phyloP scores from a whole-genome alignment of 1,140 invertebrate species.

The Aethina tumida region DNA sequence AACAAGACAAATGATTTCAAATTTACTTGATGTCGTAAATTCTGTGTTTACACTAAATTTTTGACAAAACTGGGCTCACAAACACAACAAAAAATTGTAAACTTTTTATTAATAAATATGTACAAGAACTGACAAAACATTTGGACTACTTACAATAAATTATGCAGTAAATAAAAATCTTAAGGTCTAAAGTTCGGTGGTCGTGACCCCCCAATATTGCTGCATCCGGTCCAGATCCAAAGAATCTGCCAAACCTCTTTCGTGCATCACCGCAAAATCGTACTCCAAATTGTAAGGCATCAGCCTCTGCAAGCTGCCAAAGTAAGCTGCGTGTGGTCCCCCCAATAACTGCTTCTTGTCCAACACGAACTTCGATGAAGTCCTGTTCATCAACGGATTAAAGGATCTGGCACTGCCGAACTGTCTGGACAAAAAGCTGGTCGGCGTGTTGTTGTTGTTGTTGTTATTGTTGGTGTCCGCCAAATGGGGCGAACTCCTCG shows the following conservation, averaged over 20 bases:
- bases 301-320: slow-evolving; percentile 68
- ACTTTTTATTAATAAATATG: no score
- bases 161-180: no score
- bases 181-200: slow-evolving; percentile 74
- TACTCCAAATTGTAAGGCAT: slow-evolving; percentile 80
- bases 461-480: slow-evolving; percentile 35
- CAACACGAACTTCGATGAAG: slow-evolving; percentile 29
- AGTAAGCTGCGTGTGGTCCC: slow-evolving; percentile 75
- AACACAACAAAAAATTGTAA: no score
- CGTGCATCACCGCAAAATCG: slow-evolving; percentile 71
- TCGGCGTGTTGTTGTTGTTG: slow-evolving; percentile 9
- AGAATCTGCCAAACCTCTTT: slow-evolving; percentile 57
- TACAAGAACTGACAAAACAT: no score
- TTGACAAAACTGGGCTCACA: no score
- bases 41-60: no score
- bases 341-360: slow-evolving; percentile 47
- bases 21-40: no score
- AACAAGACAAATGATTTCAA: no score
- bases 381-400: slow-evolving; percentile 41
- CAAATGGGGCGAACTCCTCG: slow-evolving; percentile 48
- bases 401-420: slow-evolving; percentile 71
- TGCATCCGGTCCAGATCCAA: slow-evolving; percentile 73
- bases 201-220: slow-evolving; percentile 79
- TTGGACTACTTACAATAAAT: no score
- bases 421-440: slow-evolving; percentile 57